Conservation (phyloP, 2,888 invertebrate species). For the Pterostichus madidus region DNA sequence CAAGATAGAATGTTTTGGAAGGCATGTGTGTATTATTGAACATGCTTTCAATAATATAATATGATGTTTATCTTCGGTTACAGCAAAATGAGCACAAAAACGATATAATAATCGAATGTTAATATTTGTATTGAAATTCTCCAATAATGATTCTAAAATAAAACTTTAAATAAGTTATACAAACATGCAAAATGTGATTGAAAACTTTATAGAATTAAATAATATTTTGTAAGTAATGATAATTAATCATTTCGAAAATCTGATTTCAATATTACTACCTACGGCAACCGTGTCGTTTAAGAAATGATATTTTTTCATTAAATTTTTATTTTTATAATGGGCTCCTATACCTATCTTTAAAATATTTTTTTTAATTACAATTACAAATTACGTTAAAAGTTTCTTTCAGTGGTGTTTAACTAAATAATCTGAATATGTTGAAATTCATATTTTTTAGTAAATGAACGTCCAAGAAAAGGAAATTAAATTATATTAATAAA, state of each 20-base stretch:
- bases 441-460: too few relatives aligned
- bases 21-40: slow-evolving; percentile 61
- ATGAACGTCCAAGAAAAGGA: too few relatives aligned
- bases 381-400: too few relatives aligned
- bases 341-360: too few relatives aligned
- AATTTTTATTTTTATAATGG: too few relatives aligned
- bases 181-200: background rate
- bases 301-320: too few relatives aligned
- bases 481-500: too few relatives aligned
- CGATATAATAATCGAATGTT: slow-evolving; percentile 60
- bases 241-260: background rate
- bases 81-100: slow-evolving; percentile 59
- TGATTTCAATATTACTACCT: too few relatives aligned
- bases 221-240: background rate
- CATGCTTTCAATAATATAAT: slow-evolving; percentile 61
- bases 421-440: too few relatives aligned
- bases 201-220: background rate
- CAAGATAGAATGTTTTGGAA: slow-evolving; percentile 58
- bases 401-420: too few relatives aligned
- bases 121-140: slow-evolving; percentile 58
- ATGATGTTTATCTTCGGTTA: slow-evolving; percentile 61
- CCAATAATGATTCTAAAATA: slow-evolving; percentile 57
- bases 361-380: too few relatives aligned
- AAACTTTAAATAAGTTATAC: slow-evolving; percentile 30
- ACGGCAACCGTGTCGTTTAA: too few relatives aligned